Percentiles rank a stretch among this genome's conserved stretches.
Evolutionary conservation across 2,888 invertebrate species (phyloP).

Genomic region (Xanthorhoe designata): DNA sequence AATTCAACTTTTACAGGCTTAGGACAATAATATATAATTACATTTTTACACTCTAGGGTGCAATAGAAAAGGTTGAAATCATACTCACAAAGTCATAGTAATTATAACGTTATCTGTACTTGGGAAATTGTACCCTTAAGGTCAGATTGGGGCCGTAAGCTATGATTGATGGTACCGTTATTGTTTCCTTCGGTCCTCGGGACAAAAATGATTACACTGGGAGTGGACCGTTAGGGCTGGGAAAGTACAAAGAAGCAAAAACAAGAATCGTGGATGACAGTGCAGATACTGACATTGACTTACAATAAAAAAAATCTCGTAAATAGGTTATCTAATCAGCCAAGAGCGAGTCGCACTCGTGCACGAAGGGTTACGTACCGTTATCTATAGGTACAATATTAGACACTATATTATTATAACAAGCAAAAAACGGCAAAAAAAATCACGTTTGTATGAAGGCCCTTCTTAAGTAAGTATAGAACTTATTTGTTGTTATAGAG

Average conservation of each 20-base stretch:
- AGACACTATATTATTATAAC: too few species aligned
- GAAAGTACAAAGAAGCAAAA: constrained; percentile 4
- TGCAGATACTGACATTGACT: background rate
- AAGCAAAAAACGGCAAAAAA: too few species aligned
- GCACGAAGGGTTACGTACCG: too few species aligned
- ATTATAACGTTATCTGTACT: constrained; percentile 27
- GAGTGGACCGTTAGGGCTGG: constrained; percentile 19
- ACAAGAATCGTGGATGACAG: background rate
- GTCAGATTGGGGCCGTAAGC: constrained; percentile 25
- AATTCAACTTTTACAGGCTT: background rate
- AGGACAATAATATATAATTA: background rate
- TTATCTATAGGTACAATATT: too few species aligned
- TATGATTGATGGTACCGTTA: constrained; percentile 41
- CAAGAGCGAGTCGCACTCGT: too few species aligned
- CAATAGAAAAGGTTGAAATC: constrained; percentile 5
- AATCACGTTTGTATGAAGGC: too few species aligned
- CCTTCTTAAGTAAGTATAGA: too few species aligned
- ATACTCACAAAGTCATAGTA: constrained; percentile 7
- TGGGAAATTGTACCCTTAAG: constrained; percentile 23
- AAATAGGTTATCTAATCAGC: too few species aligned
- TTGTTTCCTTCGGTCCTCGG: constrained; percentile 36
- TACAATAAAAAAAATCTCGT: too few species aligned
- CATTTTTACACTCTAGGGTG: background rate
- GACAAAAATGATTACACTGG: constrained; percentile 39
- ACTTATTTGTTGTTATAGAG: too few species aligned